Evolutionary conservation across 1,140 invertebrate genomes (phyloP), one percentile per base, ranked within the genome.

Genomic region (Drosophila lacertosa): DNA sequence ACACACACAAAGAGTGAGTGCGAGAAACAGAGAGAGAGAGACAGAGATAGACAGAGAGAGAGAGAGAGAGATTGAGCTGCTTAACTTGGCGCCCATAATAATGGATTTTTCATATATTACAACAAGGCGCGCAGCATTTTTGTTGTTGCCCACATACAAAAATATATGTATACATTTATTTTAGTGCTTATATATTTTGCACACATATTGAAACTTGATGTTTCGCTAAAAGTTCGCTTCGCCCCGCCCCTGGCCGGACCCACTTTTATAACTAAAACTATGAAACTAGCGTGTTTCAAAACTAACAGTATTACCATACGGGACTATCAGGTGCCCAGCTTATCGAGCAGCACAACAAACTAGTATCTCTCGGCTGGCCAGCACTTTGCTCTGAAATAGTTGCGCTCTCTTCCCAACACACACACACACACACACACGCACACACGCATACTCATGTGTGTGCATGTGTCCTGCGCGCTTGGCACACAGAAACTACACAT

Each of bases 221-320:
- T 37, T 42, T 42, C 15, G n/a, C 3, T 2, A n/a, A 26, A 22
- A 29, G 10, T 20, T 50, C 1, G 5, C 4, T 15, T 10, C 10
- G 26, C 11, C 15, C n/a, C 7, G 4, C 2, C 15, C 18, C 20
- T 32, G 32, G 44, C 33, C 24, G 24, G 26, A 51, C 60, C 69
- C 65, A 65, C 81, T 86, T 77, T 82, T 88, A 88, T 81, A 88
- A 86, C 82, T 88, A 75, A 88, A 82, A 86, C 82, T 88, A 82
- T 70, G 74, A 78, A 89, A 89, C 74, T 83, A 89, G 83, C 83
- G 78, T 90, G 77, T 90, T 90, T 90, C 89, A 90, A 90, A 90
- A 90, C 89, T 90, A 90, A 89, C 86, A 90, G 86, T 86, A 90
- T 90, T 90, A 90, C 89, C 89, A 90, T 90, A 90, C 74, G 89